These are phyloP conservation scores for Prosapia bicincta DNA, from an alignment of 2,888 invertebrate species.

Conservation along the genomic window DNA sequence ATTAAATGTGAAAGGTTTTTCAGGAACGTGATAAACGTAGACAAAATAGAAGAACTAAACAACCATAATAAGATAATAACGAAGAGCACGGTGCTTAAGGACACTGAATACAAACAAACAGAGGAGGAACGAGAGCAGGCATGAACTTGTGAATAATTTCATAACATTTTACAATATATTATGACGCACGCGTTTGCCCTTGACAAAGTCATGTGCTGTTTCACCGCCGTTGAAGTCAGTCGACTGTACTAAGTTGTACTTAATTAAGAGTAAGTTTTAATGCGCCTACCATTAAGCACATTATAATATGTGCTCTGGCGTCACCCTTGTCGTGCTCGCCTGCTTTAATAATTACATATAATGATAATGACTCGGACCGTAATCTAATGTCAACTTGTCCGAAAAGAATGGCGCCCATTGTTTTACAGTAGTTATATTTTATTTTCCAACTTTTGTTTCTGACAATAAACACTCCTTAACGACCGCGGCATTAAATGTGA, in stretches of 20 bases:
- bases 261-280: conserved; percentile 10
- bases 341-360: conserved; percentile 26
- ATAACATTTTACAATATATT: no score
- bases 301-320: conserved; percentile 26
- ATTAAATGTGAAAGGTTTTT: no score
- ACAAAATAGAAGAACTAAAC: no score
- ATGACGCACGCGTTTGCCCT: neutral
- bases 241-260: neutral
- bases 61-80: no score
- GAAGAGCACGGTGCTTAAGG: no score
- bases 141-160: no score
- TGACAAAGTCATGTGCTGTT: neutral
- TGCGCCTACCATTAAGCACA: conserved; percentile 24
- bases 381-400: conserved; percentile 21
- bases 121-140: no score
- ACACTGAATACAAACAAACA: no score
- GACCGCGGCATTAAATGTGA: no score
- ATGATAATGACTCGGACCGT: conserved; percentile 26
- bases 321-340: conserved; percentile 16
- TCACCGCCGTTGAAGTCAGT: neutral
- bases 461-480: no score
- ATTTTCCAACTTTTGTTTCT: neutral
- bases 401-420: conserved; percentile 21
- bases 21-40: no score
- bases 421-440: neutral